Evolutionary conservation across 2,888 invertebrate species (phyloP), one percentile per base, ranked within the genome.

Genomic region (Cyclophora albipunctata): DNA sequence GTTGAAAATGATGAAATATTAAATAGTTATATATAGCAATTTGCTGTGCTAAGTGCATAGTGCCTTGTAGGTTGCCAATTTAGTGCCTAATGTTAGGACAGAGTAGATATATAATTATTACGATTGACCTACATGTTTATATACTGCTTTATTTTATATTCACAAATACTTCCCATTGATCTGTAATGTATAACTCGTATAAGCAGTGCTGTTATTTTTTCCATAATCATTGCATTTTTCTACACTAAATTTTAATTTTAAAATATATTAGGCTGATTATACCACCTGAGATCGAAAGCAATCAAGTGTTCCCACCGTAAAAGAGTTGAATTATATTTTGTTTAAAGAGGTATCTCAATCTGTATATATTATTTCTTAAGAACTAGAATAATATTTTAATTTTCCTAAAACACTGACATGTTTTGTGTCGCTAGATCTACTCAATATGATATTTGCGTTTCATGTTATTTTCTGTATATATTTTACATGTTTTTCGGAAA

Each of bases 31-130:
- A 75, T 67, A 67, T 70, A 75, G 75, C 73, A 75, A 77, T 75
- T 81, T 84, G 84, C 88, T 87, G 88, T 88, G 88, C 88, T 86
- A 84, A 83, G 76, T 82, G 88, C 88, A 88, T 88, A 89, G 89
- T 89, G 89, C 89, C 89, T 89, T 89, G 89, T 89, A 88, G 89
- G 89, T 89, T 87, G 88, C 89, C 89, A 89, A 89, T 86, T 82
- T 89, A 89, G 89, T 89, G 89, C 89, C 89, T 89, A 88, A 85
- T 78, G 73, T 81, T 81, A 76, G 71, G 67, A 71, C 73, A 70
- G 63, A 71, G 66, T 67, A 62, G 60, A 66, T 43, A 34, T 43
- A 68, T 71, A 69, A 66, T 66, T 64, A 63, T 63, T 60, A 43
- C 7, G 42, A 20, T 7, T 43, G 43, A 62, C 58, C 53, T 58